Evolutionary conservation across 2,797 vertebrate species (phyloP), one percentile per base, ranked within the genome.

Genomic region (Labeo calbasu): DNA sequence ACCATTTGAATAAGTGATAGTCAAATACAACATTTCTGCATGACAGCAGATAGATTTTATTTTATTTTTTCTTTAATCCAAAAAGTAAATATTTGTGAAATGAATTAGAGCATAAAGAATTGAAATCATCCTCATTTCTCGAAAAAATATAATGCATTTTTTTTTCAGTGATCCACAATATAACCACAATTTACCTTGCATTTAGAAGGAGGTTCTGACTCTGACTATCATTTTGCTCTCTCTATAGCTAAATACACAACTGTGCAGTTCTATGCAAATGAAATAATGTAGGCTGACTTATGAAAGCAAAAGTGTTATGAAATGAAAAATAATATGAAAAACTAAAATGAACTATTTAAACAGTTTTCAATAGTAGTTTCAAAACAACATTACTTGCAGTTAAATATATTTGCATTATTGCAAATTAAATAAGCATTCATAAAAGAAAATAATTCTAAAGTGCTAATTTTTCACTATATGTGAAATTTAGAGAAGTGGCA

Each of bases 1-100:
- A 36, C 6, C 28, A 77, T 83, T 68, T 83, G 72, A 77, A 69
- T 77, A 51, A 76, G 32, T 36, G 32, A 66, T 68, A 76, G 12
- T 59, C 72, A 81, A 81, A 81, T 72, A 32, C 10, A 79, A 40
- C 14, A 55, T 51, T 76, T 17, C 59, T 28, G 5, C 15, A 25
- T 21, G 46, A 73, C 25, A 28, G 23, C 4, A 11, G 25, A 81
- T 28, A 57, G 6, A 6, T 55, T 75, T 36, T 51, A 36, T 36
- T 36, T 36, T 36, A 36, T 36, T 36, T 36, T 36, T 36, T 36
- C 32, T 73, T 81, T 9, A 17, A 63, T 61, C 28, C 13, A 43
- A 43, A 79, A 51, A 40, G 19, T 72, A 1, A 61, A n/a, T 61
- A 65, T 63, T 63, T 82, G 8, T 72, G 50, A 73, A n/a, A 36